Conservation (phyloP, 2,888 invertebrate genomes). For the Siphlonurus alternatus region DNA sequence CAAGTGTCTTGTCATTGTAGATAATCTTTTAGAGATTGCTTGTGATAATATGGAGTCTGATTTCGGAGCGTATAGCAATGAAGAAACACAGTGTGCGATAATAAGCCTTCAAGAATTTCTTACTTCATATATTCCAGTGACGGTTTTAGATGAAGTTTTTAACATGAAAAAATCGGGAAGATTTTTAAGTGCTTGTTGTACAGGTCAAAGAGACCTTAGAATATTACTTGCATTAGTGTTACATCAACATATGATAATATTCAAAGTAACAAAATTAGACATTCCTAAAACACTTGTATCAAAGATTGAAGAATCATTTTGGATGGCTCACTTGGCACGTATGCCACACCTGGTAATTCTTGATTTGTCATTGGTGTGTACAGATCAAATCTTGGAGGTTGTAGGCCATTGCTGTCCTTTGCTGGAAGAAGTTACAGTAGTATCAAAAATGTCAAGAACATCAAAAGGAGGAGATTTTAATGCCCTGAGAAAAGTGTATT, state of each 20-base stretch:
- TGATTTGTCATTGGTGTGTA: conserved; percentile 14
- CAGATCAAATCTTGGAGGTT: conserved; percentile 16
- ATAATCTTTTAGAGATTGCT: conserved; percentile 11
- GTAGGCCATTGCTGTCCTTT: conserved; percentile 13
- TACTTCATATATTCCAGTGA: conserved; percentile 1
- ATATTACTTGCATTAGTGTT: conserved; percentile 11
- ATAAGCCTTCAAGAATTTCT: conserved; percentile 1
- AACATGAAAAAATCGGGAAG: background rate
- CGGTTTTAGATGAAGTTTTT: conserved; percentile 7
- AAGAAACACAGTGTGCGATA: conserved; percentile 8
- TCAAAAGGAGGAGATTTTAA: conserved; percentile 10
- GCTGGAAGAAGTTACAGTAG: conserved; percentile 14
- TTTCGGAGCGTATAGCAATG: conserved; percentile 12
- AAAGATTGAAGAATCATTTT: conserved; percentile 12
- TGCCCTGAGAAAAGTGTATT: conserved; percentile 14
- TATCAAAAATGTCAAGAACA: conserved; percentile 12
- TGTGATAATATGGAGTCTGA: conserved; percentile 12
- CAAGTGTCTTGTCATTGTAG: conserved; percentile 4
- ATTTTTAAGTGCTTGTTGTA: background rate
- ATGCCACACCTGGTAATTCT: conserved; percentile 13
- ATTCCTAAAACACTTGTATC: conserved; percentile 4
- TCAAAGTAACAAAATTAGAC: conserved; percentile 7
- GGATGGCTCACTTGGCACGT: conserved; percentile 11
- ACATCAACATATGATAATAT: conserved; percentile 13
- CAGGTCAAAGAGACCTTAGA: conserved; percentile 4